Conservation (phyloP, 2,797 vertebrate species). For the Mareca strepera region DNA sequence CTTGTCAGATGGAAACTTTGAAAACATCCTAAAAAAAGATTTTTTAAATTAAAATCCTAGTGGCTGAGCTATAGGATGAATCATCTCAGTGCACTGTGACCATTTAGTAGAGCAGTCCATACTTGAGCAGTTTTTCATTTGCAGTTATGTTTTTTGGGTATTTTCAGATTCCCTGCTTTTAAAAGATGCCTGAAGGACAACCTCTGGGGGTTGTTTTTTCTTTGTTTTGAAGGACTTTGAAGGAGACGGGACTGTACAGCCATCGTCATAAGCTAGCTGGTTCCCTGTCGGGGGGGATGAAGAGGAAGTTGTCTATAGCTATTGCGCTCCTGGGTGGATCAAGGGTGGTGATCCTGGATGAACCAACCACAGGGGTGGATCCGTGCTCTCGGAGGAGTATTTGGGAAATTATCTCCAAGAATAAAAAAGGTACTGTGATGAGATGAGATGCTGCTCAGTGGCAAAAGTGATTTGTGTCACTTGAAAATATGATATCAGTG, state of each 20-base stretch:
- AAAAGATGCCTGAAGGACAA: background rate
- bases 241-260: conserved; percentile 91
- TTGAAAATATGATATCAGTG: background rate
- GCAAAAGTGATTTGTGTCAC: background rate
- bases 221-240: conserved; percentile 85
- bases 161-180: background rate
- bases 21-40: conserved; percentile 10
- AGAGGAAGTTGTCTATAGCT: conserved; percentile 96
- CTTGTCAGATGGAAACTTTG: conserved; percentile 36
- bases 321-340: conserved; percentile 98
- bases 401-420: conserved; percentile 96
- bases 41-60: background rate
- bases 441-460: background rate
- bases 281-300: conserved; percentile 95
- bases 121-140: conserved; percentile 42
- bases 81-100: background rate
- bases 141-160: background rate
- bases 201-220: background rate
- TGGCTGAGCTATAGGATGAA: background rate
- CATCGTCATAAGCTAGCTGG: conserved; percentile 94
- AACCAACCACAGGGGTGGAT: conserved; percentile 97
- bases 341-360: conserved; percentile 93
- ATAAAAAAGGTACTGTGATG: conserved; percentile 86
- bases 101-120: background rate
- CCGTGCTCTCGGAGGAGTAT: conserved; percentile 95